Conservation (phyloP, 2,113 vertebrate genomes). For the Grallaria varia region DNA sequence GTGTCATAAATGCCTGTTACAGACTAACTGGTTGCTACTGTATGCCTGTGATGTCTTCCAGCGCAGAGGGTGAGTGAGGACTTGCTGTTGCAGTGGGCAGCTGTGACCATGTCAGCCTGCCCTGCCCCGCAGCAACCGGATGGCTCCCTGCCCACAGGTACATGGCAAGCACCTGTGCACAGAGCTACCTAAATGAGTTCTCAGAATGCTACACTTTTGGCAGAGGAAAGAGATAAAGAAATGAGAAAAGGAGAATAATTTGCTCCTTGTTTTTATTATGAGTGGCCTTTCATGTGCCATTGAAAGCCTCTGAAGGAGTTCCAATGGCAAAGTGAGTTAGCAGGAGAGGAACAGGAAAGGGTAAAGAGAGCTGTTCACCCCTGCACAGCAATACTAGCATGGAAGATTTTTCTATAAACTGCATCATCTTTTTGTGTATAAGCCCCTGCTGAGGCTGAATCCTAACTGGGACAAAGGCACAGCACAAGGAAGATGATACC, state of each 20-base stretch:
- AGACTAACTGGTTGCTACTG: not conserved
- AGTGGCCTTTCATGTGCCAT: not conserved
- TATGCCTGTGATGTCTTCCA: fast-evolving
- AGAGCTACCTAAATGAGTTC: not conserved
- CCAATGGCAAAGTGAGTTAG: not conserved
- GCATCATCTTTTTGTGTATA: not conserved
- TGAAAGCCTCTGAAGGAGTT: not conserved
- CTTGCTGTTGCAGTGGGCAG: not conserved
- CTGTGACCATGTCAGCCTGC: fast-evolving
- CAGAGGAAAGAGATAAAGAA: not conserved
- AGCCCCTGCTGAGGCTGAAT: not conserved
- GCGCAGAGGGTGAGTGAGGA: fast-evolving
- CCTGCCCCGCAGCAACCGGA: fast-evolving
- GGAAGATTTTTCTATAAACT: not conserved
- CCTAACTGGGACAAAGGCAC: not conserved
- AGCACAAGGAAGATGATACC: not conserved
- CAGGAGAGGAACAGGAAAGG: not conserved
- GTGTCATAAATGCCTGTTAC: not conserved
- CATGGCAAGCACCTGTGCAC: fast-evolving
- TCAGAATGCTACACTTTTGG: not conserved
- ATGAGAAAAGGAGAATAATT: not conserved
- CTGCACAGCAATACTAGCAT: not conserved
- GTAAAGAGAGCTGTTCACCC: not conserved
- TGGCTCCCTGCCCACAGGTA: not conserved
- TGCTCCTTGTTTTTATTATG: not conserved